Base-by-base conservation (phyloP, 2,888 invertebrate species). In the Mayetiola destructor region DNA sequence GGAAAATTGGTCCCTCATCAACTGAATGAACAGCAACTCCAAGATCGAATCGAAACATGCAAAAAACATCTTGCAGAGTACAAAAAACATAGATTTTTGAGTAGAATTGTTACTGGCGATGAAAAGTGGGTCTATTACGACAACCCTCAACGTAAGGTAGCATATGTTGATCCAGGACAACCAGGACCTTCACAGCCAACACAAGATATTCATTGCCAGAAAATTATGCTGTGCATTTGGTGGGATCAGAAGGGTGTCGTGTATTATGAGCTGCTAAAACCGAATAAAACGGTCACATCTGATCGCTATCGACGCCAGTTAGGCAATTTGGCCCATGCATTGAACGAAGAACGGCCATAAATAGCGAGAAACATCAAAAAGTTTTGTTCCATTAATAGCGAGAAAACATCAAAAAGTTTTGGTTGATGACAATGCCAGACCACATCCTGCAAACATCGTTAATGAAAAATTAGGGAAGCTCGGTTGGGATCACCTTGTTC, bases 81-180 rank as follows among this genome's bases (percentile, higher is more conserved):
- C n/a, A n/a, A n/a, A n/a, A n/a, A n/a, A n/a, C n/a, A n/a, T n/a
- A n/a, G n/a, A n/a, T n/a, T n/a, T n/a, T n/a, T n/a, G n/a, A n/a
- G n/a, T n/a, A n/a, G 39, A 40, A 18, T 40, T 40, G 10, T 40
- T 9, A 40, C 39, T 40, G 39, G 39, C 20, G 39, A 18, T n/a
- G n/a, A n/a, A n/a, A n/a, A n/a, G n/a, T n/a, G n/a, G n/a, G n/a
- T n/a, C n/a, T n/a, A n/a, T n/a, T n/a, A n/a, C n/a, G n/a, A n/a
- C n/a, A n/a, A 40, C 20, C 39, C 39, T 8, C 16, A 40, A 20
- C 18, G 4, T 40, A 18, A 40, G 20, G 39, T 5, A 40, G 39
- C 39, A 8, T 40, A 40, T 40, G 39, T 40, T 40, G 39, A 40
- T 18, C 39, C 39, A 40, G 39, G 39, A 18, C 59, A 55, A 59